phyloP scores from a whole-genome alignment of 2,797 vertebrate species.

The Taenioides sp. region DNA sequence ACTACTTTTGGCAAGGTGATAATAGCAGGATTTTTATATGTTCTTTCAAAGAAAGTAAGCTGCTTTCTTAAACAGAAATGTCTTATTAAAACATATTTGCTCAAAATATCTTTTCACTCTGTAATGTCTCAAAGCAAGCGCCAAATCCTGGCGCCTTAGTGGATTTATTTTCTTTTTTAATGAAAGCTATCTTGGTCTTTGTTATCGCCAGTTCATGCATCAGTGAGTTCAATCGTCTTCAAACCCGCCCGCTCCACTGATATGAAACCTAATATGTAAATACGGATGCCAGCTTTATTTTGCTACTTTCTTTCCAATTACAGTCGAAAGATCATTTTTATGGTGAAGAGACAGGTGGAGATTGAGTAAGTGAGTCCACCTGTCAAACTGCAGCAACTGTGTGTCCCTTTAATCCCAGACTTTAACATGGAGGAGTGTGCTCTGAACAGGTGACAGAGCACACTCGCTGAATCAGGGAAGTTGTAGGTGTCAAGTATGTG shows the following conservation, averaged over 20 bases:
- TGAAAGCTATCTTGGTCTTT: constrained; percentile 7
- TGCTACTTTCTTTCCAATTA: constrained; percentile 20
- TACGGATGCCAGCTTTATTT: constrained; percentile 5
- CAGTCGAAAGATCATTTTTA: constrained; percentile 30
- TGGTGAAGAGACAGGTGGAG: constrained; percentile 41
- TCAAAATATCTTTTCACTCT: constrained; percentile 20
- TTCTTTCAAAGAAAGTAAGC: constrained; percentile 27
- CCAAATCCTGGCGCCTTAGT: background rate
- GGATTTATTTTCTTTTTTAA: constrained; percentile 7
- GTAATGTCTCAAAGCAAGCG: background rate
- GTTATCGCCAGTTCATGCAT: constrained; percentile 11
- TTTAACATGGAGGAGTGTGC: constrained; percentile 43
- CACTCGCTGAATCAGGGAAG: constrained; percentile 38
- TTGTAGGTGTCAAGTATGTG: constrained; percentile 49
- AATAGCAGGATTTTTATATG: constrained; percentile 16
- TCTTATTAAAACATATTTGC: constrained; percentile 13
- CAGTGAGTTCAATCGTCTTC: background rate
- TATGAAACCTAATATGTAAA: background rate
- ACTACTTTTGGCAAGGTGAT: constrained; percentile 9
- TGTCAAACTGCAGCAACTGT: constrained; percentile 59
- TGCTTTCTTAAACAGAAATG: constrained; percentile 2
- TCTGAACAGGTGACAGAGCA: constrained; percentile 63
- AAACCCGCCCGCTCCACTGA: background rate
- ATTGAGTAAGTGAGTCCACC: constrained; percentile 38
- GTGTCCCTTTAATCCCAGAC: constrained; percentile 43